Evolutionary conservation across 2,888 invertebrate species (phyloP).

Genomic region (Coleophora flavipennella): DNA sequence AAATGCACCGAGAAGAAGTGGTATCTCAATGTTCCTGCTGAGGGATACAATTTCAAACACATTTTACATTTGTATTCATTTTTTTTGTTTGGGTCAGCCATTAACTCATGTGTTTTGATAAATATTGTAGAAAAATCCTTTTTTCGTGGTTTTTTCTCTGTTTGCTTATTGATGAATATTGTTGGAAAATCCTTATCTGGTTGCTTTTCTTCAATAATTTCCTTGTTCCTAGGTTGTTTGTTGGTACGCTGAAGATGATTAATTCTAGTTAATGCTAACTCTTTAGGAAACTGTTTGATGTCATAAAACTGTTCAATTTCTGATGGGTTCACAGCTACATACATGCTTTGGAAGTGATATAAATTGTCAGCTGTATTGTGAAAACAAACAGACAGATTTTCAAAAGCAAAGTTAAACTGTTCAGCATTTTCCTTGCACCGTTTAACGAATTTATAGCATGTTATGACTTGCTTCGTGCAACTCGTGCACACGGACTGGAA

Average conservation of each 20-base stretch:
- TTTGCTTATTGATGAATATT: constrained; percentile 6
- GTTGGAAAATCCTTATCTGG: constrained; percentile 5
- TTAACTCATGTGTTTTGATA: constrained; percentile 8
- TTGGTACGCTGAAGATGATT: not conserved
- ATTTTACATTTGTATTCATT: constrained; percentile 8
- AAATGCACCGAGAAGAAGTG: constrained; percentile 10
- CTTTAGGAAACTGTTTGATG: not conserved
- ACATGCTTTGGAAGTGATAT: constrained; percentile 1
- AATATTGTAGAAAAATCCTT: constrained; percentile 9
- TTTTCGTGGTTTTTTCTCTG: not conserved
- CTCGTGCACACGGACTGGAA: constrained; percentile 1
- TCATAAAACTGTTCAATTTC: constrained; percentile 9
- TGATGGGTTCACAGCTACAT: constrained; percentile 3
- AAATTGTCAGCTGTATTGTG: constrained; percentile 3
- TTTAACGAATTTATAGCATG: constrained; percentile 4
- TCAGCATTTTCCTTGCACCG: not conserved
- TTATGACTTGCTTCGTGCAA: not conserved
- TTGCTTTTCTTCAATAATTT: not conserved
- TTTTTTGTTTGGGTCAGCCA: constrained; percentile 4
- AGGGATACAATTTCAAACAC: constrained; percentile 6
- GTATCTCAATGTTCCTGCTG: constrained; percentile 6
- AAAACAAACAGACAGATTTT: constrained; percentile 2
- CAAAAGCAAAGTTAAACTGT: constrained; percentile 1
- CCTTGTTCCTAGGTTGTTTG: not conserved
- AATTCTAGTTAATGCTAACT: constrained; percentile 5